Evolutionary conservation across 2,797 vertebrate species (phyloP).

Genomic region (Typhlichthys subterraneus): DNA sequence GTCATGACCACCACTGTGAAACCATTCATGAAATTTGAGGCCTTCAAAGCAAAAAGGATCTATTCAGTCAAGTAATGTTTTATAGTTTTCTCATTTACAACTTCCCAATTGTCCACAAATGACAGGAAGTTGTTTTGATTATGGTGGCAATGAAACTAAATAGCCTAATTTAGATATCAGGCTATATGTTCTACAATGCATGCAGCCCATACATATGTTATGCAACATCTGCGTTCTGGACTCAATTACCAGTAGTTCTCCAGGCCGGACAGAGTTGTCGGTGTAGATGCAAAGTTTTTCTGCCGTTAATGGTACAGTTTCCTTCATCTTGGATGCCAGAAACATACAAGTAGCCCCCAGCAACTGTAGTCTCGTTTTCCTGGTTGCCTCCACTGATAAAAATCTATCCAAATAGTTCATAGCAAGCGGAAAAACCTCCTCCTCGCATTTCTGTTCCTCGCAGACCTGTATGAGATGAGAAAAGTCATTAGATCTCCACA

Average conservation of each 20-base stretch:
- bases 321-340: slow-evolving; percentile 98
- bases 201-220: slow-evolving; percentile 29
- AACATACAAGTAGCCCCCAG: slow-evolving; percentile 97
- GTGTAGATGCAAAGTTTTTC: slow-evolving; percentile 98
- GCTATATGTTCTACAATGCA: too few species aligned
- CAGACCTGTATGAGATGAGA: slow-evolving; percentile 84
- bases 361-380: slow-evolving; percentile 92
- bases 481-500: slow-evolving; percentile 17
- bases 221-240: slow-evolving; percentile 49
- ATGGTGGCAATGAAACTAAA: too few species aligned
- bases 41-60: slow-evolving; percentile 56
- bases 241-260: slow-evolving; percentile 93
- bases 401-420: slow-evolving; percentile 99
- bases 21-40: slow-evolving; percentile 67
- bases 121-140: too few species aligned
- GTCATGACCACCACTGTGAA: slow-evolving; percentile 28
- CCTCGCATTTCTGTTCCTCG: slow-evolving; percentile 74
- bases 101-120: too few species aligned
- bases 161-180: too few species aligned
- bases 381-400: slow-evolving; percentile 91
- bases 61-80: slow-evolving; percentile 32
- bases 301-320: slow-evolving; percentile 93
- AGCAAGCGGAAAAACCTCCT: slow-evolving; percentile 94
- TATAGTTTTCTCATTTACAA: too few species aligned
- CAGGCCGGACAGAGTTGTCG: slow-evolving; percentile 92